Evolutionary conservation across 2,113 vertebrate species (phyloP).

Genomic region (Noturus placidus): DNA sequence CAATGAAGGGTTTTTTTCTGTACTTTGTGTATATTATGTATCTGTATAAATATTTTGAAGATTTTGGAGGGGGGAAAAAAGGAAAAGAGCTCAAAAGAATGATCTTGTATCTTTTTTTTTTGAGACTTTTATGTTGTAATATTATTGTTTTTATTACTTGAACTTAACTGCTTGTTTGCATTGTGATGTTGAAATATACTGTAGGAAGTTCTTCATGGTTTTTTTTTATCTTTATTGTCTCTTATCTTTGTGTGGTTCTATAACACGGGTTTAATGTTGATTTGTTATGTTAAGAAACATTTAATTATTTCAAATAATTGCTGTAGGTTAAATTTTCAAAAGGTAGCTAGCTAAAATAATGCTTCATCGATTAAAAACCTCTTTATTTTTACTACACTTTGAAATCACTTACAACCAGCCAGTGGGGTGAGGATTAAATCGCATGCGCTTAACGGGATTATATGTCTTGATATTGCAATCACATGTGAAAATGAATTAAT

Average conservation of each 20-base stretch:
- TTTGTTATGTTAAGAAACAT: neutral
- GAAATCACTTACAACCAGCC: neutral
- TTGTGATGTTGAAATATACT: slow-evolving; percentile 62
- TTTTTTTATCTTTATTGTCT: slow-evolving; percentile 19
- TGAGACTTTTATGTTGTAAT: slow-evolving; percentile 57
- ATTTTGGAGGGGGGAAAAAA: slow-evolving; percentile 37
- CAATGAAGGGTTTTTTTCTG: slow-evolving; percentile 39
- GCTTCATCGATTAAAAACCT: neutral
- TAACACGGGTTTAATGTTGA: neutral
- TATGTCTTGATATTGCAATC: neutral
- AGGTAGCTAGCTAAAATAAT: neutral
- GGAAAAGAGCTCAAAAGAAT: slow-evolving; percentile 22
- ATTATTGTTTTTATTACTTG: slow-evolving; percentile 57
- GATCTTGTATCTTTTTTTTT: slow-evolving; percentile 42
- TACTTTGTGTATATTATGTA: slow-evolving; percentile 54
- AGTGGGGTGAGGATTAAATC: neutral
- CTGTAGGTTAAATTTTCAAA: neutral
- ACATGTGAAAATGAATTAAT: neutral
- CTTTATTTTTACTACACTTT: neutral
- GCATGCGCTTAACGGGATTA: neutral
- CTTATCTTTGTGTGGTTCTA: neutral
- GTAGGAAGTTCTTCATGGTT: slow-evolving; percentile 30
- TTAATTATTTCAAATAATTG: neutral
- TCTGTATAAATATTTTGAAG: slow-evolving; percentile 64
- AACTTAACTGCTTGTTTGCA: slow-evolving; percentile 52